These are phyloP conservation scores for Gortyna flavago DNA, from an alignment of 2,888 invertebrate species.

Conservation along the genomic window DNA sequence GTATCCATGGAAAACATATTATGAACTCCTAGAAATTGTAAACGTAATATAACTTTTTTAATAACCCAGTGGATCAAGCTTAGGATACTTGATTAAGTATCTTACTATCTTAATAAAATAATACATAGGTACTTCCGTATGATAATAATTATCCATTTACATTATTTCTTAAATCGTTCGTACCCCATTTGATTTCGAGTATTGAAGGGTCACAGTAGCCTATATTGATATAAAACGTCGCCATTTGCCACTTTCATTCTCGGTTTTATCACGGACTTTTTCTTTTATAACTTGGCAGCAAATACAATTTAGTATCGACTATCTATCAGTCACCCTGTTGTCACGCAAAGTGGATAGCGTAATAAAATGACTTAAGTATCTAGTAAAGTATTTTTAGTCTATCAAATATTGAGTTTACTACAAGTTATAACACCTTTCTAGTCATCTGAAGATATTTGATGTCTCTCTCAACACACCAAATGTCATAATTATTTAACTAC, in stretches of 20 bases:
- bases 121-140: background rate
- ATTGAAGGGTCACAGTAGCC: no score
- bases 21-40: background rate
- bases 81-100: background rate
- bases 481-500: slow-evolving; percentile 10
- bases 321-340: slow-evolving; percentile 31
- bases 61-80: background rate
- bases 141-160: background rate
- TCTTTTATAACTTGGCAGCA: slow-evolving; percentile 26
- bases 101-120: background rate
- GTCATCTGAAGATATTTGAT: slow-evolving; percentile 3
- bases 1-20: background rate
- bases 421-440: background rate
- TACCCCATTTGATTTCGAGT: background rate
- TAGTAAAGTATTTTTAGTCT: no score
- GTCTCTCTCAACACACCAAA: slow-evolving; percentile 18
- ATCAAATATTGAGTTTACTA: slow-evolving; percentile 4
- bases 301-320: slow-evolving; percentile 37
- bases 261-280: slow-evolving; percentile 6
- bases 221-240: slow-evolving; percentile 7
- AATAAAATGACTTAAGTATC: background rate
- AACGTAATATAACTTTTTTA: background rate
- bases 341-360: slow-evolving; percentile 13
- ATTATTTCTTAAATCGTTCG: background rate
- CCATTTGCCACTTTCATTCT: slow-evolving; percentile 12